Base-by-base conservation (phyloP, 2,888 invertebrate genomes). In the Drosophila paracracens region DNA sequence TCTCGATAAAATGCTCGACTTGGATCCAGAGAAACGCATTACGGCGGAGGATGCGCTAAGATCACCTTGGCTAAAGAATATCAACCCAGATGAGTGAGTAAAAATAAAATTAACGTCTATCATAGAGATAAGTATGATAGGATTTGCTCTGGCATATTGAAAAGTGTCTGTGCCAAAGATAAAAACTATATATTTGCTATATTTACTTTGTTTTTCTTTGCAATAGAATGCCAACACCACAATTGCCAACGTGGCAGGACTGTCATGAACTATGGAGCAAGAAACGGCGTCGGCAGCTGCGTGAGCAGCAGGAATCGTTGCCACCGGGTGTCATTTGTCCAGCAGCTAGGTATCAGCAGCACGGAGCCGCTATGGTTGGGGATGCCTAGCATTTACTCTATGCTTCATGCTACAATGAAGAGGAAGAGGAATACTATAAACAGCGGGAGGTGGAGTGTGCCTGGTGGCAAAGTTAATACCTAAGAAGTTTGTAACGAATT, bases 201-300 rank as follows among this genome's bases (percentile, higher is more conserved):
- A 52, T 70, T 75, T 74, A 71, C 81, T 86, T 92, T 74, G 72
- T 81, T 85, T 92, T 3, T 33, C 33, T 33, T 25, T 46, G 66
- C 25, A 33, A 46, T 92, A 97, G 97, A 93, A 97, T 97, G 96
- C 94, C 96, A 58, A 96, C 96, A 1, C 97, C 97, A 0, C 96
- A 96, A 92, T 94, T 99, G 79, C 99, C 99, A 0, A 97, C 96
- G 36, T 98, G 98, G 96, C 99, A 99, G 94, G 99, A 99, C 94
- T 99, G 99, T 93, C 99, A 99, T 94, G 99, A 99, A 94, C 95
- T 99, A 91, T 99, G 99, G 99, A 98, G 98, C 89, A 99, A 99
- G 94, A 97, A 97, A 92, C 95, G 98, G n/a, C 96, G 98, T 83
- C 94, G 96, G 36, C 97, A 97, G 92, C 95, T 97, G 91, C 94